A percentile compares a stretch with the other conserved stretches of the same genome.
These are phyloP conservation scores for Hirtodrosophila trivittata DNA, from an alignment of 2,888 invertebrate genomes.

Conservation along the genomic window DNA sequence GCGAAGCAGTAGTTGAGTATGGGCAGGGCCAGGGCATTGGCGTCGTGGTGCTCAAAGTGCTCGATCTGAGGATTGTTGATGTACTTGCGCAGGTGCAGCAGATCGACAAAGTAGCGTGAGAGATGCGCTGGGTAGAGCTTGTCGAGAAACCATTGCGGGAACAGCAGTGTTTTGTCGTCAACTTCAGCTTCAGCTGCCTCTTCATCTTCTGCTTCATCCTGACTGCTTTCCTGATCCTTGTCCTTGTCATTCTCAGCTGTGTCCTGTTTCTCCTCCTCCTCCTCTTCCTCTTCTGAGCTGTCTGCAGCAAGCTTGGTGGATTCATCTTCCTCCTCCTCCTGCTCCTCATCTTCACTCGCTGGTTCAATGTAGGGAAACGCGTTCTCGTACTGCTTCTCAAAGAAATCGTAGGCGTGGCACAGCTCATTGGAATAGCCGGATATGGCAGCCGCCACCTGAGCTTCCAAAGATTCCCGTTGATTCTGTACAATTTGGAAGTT, in stretches of 20 bases:
- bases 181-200: conserved; percentile 23
- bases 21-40: conserved; percentile 86
- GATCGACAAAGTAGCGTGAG: conserved; percentile 88
- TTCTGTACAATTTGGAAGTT: conserved; percentile 53
- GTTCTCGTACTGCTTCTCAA: conserved; percentile 82
- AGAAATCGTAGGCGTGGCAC: conserved; percentile 86
- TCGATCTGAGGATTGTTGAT: conserved; percentile 90
- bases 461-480: conserved; percentile 85
- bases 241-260: conserved; percentile 6
- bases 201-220: conserved; percentile 20
- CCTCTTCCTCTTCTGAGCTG: conserved; percentile 28
- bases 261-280: conserved; percentile 18
- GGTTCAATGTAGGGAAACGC: conserved; percentile 29
- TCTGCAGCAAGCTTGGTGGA: neutral
- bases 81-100: conserved; percentile 87
- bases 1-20: conserved; percentile 87
- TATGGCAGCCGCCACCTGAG: conserved; percentile 87
- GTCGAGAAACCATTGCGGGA: conserved; percentile 88
- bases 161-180: conserved; percentile 61
- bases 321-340: conserved; percentile 33
- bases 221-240: conserved; percentile 8
- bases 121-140: conserved; percentile 87
- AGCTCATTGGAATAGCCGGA: conserved; percentile 87
- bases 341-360: conserved; percentile 40
- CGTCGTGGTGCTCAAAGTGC: conserved; percentile 86